A percentile compares a stretch with the other conserved stretches of the same genome.
phyloP scores from a whole-genome alignment of 2,113 vertebrate species.

The Microcebus murinus region DNA sequence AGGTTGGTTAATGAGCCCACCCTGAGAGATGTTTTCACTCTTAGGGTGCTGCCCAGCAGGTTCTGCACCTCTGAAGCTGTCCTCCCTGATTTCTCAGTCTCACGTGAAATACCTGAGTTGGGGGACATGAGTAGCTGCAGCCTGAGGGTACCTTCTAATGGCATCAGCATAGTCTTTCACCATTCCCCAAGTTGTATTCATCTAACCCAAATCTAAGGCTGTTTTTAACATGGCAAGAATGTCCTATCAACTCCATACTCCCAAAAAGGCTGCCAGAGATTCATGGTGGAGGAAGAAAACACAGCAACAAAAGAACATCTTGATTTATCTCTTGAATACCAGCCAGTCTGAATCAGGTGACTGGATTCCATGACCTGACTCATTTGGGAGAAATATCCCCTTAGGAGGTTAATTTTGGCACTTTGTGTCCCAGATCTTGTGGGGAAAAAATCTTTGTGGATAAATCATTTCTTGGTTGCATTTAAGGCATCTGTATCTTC shows the following conservation, averaged over 20 bases:
- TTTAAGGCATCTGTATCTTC: background rate
- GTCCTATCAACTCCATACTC: too few species aligned
- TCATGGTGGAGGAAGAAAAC: background rate
- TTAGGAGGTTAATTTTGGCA: background rate
- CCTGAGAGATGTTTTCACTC: background rate
- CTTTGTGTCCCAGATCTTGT: background rate
- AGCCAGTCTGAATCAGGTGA: background rate
- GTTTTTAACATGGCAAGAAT: background rate
- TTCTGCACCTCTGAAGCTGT: background rate
- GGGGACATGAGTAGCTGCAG: too few species aligned
- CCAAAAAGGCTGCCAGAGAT: background rate
- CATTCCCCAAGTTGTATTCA: background rate
- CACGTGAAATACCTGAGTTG: background rate
- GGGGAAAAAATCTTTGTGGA: too few species aligned
- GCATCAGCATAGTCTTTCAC: background rate
- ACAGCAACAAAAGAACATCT: background rate
- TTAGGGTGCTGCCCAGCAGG: background rate
- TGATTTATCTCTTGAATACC: background rate
- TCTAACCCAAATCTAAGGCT: background rate
- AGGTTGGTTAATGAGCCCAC: background rate
- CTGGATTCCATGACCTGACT: background rate
- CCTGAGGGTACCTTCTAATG: background rate
- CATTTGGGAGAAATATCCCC: background rate
- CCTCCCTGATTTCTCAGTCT: background rate
- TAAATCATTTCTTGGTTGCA: background rate